A percentile compares a stretch with the other conserved stretches of the same genome.
These are phyloP conservation scores for Aegithalos caudatus DNA, from an alignment of 2,113 vertebrate species.

Conservation along the genomic window DNA sequence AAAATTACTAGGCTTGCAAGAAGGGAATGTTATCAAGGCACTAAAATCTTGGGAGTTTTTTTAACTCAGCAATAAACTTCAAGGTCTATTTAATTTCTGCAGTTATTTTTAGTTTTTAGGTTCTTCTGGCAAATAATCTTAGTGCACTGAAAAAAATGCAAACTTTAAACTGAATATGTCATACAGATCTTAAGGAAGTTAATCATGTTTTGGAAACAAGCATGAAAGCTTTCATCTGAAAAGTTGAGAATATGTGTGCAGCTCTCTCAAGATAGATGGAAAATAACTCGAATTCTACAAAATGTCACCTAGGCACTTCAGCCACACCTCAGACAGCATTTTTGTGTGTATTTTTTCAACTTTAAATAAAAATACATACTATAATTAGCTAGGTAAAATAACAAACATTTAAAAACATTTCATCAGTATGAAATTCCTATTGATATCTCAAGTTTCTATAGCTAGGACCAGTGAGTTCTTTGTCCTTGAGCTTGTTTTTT, in stretches of 20 bases:
- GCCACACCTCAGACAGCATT: neutral
- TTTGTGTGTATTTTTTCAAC: neutral
- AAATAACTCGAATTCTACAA: neutral
- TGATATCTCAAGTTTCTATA: neutral
- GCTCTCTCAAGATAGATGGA: neutral
- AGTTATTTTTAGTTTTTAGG: neutral
- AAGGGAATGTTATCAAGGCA: neutral
- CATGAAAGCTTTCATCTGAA: slow-evolving; percentile 13
- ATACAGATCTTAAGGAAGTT: slow-evolving; percentile 3
- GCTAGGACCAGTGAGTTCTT: neutral
- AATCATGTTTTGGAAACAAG: neutral
- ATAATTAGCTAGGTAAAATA: neutral
- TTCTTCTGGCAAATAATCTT: neutral
- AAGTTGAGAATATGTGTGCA: neutral
- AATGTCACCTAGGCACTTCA: neutral
- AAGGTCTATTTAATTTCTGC: neutral
- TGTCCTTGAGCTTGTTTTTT: neutral
- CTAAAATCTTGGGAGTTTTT: neutral
- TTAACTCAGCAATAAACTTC: neutral
- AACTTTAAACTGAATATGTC: slow-evolving; percentile 17
- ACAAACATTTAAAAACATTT: neutral
- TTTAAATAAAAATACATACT: neutral
- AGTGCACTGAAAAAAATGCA: neutral
- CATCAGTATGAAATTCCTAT: neutral
- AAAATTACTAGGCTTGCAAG: neutral